phyloP scores from a whole-genome alignment of 2,888 invertebrate species.

The Xiphydria camelus region DNA sequence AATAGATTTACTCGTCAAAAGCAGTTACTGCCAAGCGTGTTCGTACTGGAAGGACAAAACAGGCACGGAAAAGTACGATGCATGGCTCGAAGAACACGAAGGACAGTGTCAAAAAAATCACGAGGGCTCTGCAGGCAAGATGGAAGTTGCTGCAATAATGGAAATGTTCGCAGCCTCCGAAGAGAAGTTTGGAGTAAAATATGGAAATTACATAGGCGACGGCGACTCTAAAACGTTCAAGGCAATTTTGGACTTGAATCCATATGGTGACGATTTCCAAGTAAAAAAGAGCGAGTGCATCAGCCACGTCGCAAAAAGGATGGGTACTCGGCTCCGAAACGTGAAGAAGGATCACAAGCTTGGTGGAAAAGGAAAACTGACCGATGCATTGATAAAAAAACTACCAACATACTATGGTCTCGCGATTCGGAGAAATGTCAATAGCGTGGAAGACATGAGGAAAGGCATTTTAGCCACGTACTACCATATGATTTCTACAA shows the following conservation, averaged over 20 bases:
- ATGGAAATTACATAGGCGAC: too few species aligned
- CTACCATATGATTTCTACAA: constrained; percentile 26
- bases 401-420: too few species aligned
- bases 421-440: constrained; percentile 24
- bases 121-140: constrained; percentile 10
- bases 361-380: constrained; percentile 21
- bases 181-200: too few species aligned
- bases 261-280: constrained; percentile 7
- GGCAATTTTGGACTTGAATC: constrained; percentile 5
- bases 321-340: constrained; percentile 15
- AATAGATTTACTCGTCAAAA: constrained; percentile 7
- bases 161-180: constrained; percentile 11
- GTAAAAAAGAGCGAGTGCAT: constrained; percentile 11
- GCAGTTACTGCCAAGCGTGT: constrained; percentile 13
- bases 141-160: constrained; percentile 10
- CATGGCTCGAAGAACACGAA: constrained; percentile 16
- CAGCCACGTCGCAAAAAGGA: constrained; percentile 13
- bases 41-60: constrained; percentile 4
- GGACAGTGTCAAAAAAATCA: constrained; percentile 17
- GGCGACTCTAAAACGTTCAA: too few species aligned
- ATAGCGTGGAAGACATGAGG: constrained; percentile 24
- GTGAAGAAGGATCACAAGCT: constrained; percentile 11
- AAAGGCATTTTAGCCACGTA: constrained; percentile 25
- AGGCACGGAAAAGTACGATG: constrained; percentile 10
- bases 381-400: too few species aligned